Evolutionary conservation across 2,888 invertebrate genomes (phyloP).

Genomic region (Lordiphosa fenestrarum): DNA sequence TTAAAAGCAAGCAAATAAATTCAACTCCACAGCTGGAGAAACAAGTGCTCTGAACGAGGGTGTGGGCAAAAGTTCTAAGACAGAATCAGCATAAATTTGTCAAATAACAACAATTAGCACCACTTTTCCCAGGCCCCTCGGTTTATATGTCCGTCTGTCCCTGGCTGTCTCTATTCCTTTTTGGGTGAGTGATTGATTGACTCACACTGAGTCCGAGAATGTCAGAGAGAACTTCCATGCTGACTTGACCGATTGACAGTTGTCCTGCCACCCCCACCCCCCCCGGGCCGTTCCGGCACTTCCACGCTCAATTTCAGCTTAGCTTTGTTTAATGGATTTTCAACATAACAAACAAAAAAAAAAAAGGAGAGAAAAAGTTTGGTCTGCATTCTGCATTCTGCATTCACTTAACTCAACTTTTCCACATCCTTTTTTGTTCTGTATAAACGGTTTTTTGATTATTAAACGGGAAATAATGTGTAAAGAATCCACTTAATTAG

Average conservation of each 20-base stretch:
- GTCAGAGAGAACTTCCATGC: slow-evolving; percentile 15
- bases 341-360: slow-evolving; percentile 4
- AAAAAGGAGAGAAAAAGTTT: not conserved
- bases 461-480: too few species aligned
- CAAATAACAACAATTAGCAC: too few species aligned
- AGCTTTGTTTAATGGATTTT: slow-evolving; percentile 57
- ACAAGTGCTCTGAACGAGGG: not conserved
- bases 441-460: too few species aligned
- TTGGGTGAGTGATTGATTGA: slow-evolving; percentile 50
- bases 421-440: too few species aligned
- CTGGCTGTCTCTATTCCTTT: slow-evolving; percentile 17
- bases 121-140: not conserved
- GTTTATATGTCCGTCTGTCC: not conserved
- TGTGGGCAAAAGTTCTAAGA: too few species aligned
- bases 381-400: too few species aligned
- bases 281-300: not conserved
- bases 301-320: slow-evolving; percentile 40
- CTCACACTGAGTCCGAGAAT: slow-evolving; percentile 31
- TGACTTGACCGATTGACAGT: slow-evolving; percentile 36
- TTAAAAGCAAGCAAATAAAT: too few species aligned
- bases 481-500: too few species aligned
- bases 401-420: too few species aligned
- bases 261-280: not conserved
- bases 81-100: too few species aligned
- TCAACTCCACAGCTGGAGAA: too few species aligned